These are phyloP conservation scores for Chrysaora quinquecirrha DNA, from an alignment of 30 jellyfish, hydroid and myxozoan species.

Conservation along the genomic window DNA sequence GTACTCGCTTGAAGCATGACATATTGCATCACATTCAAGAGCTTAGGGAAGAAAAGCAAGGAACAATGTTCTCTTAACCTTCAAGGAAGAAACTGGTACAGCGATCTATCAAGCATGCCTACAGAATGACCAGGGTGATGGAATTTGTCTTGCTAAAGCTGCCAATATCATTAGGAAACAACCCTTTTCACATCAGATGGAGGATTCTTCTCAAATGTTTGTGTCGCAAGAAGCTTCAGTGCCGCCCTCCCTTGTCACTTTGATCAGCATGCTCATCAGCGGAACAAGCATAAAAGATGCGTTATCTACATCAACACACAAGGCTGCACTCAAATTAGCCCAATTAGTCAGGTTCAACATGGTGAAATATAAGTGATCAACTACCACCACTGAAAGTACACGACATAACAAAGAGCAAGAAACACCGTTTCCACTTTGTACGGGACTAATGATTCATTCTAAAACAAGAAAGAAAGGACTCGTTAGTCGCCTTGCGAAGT, in stretches of 20 bases:
- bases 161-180: slow-evolving; percentile 21
- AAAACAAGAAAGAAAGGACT: slow-evolving; percentile 51
- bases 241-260: background rate
- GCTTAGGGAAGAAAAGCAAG: slow-evolving; percentile 3
- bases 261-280: background rate
- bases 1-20: slow-evolving; percentile 2
- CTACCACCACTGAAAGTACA: slow-evolving; percentile 6
- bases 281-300: background rate
- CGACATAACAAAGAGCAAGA: slow-evolving; percentile 19
- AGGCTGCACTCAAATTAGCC: slow-evolving; percentile 5
- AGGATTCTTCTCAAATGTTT: background rate
- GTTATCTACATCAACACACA: background rate
- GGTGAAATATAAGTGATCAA: slow-evolving; percentile 34
- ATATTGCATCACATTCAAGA: background rate
- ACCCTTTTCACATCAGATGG: background rate
- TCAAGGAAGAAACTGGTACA: background rate
- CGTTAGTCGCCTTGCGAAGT: slow-evolving; percentile 3
- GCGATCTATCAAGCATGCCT: slow-evolving; percentile 11
- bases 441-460: slow-evolving; percentile 38
- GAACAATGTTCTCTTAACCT: background rate
- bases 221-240: background rate
- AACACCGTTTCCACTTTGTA: slow-evolving; percentile 48
- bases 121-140: slow-evolving; percentile 19
- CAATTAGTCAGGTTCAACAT: slow-evolving; percentile 16
- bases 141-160: slow-evolving; percentile 4